Conservation (phyloP, 2,113 vertebrate species). For the Caretta caretta region DNA sequence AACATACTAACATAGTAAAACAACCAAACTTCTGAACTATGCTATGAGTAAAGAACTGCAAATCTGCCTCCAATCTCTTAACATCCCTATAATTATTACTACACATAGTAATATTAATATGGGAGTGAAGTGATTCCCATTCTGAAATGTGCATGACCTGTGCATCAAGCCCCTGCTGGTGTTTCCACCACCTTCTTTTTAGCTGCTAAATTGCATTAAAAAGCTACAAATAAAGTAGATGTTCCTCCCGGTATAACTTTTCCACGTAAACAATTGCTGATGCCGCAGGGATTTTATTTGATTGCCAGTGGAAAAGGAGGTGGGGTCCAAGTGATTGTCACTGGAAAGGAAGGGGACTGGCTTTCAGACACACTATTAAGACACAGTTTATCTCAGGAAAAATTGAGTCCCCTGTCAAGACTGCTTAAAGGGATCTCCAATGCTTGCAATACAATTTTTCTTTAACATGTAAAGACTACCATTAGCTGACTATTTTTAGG, state of each 20-base stretch:
- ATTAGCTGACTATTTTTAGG: neutral
- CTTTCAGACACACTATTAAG: neutral
- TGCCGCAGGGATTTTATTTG: neutral
- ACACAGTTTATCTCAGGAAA: fast-evolving
- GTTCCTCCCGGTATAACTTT: neutral
- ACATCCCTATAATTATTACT: neutral
- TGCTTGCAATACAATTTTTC: fast-evolving
- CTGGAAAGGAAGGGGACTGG: neutral
- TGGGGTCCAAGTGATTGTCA: neutral
- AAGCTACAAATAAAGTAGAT: neutral
- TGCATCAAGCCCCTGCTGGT: neutral
- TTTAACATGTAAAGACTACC: neutral
- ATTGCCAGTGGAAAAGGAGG: neutral
- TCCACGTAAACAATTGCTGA: neutral
- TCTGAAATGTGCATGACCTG: neutral
- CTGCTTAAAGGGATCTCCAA: neutral
- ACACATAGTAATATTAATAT: neutral
- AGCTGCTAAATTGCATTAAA: neutral
- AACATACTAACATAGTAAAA: neutral
- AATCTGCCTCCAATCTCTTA: neutral
- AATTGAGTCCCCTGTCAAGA: neutral
- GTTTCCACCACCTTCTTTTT: neutral
- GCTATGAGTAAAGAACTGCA: neutral
- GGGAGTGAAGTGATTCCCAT: neutral
- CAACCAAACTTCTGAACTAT: neutral